Base-by-base conservation (phyloP, 2,888 invertebrate species). In the Epicampocera succincta region DNA sequence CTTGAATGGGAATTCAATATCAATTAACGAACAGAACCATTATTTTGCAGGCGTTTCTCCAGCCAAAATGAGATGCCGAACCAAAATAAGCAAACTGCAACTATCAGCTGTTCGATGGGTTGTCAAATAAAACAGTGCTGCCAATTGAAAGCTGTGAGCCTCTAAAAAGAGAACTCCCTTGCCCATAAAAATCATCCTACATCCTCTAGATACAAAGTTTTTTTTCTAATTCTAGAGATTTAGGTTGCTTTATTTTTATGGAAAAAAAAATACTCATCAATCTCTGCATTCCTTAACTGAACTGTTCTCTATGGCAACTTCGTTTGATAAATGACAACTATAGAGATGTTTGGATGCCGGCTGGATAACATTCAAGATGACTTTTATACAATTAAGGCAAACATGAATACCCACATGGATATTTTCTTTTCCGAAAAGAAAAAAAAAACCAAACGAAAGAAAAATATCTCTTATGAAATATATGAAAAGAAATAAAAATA, bases 341-440 rank as follows among this genome's bases (percentile, higher is more conserved):
- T 54, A 54, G 33, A 50, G 66, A 75, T 75, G 61, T 56, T 63
- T 56, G 54, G 60, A 38, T 76, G 54, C 33, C 40, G 69, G 38
- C 42, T 69, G 42, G 52, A 60, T 74, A 74, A 60, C 71, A 78
- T 74, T 74, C 54, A 75, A 74, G 74, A 74, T 71, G 65, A 82
- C 82, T 82, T 82, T 52, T 61, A 69, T 75, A 71, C 74, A 83
- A 83, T 76, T 77, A 77, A 42, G 68, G 52, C 77, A 74, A 77
- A 80, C 80, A 80, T 74, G 72, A 76, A 29, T 77, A 73, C 46
- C 69, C 66, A 69, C 66, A 60, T 80, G 63, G 63, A 80, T 73
- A 80, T 69, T 80, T 69, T 69, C 52, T 69, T 63, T 66, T n/a
- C n/a, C n/a, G n/a, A n/a, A 29, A 29, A 29, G 6, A 29, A 4